Evolutionary conservation across 2,113 vertebrate species (phyloP).

Genomic region (Oenanthe oenanthe): DNA sequence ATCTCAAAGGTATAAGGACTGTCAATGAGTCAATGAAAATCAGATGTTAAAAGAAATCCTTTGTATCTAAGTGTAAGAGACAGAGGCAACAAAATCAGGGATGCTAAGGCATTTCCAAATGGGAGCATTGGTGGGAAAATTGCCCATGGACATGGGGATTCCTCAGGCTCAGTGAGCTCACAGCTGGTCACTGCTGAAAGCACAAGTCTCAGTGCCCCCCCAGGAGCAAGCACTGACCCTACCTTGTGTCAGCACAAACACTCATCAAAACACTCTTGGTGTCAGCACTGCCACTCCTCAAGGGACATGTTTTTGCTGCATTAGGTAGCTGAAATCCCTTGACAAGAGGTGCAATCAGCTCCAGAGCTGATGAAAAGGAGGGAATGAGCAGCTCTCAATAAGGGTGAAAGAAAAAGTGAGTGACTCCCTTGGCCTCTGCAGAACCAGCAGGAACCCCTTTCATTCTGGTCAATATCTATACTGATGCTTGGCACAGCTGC

Average conservation of each 20-base stretch:
- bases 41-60: neutral
- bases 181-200: neutral
- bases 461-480: neutral
- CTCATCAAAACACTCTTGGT: neutral
- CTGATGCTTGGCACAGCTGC: neutral
- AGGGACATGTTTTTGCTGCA: neutral
- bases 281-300: neutral
- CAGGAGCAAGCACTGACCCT: neutral
- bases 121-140: neutral
- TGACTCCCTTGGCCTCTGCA: neutral
- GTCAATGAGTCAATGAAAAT: neutral
- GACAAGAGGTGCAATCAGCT: neutral
- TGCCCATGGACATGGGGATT: neutral
- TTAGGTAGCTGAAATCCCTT: neutral
- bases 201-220: neutral
- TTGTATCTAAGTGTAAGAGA: neutral
- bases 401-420: neutral
- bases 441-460: accelerated
- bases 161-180: neutral
- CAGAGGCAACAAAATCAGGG: neutral
- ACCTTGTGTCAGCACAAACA: neutral
- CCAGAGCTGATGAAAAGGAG: neutral
- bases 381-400: neutral
- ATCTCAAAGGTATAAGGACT: neutral
- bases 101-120: neutral